Evolutionary conservation across 2,113 vertebrate genomes (phyloP).

Genomic region (Zapus hudsonius): DNA sequence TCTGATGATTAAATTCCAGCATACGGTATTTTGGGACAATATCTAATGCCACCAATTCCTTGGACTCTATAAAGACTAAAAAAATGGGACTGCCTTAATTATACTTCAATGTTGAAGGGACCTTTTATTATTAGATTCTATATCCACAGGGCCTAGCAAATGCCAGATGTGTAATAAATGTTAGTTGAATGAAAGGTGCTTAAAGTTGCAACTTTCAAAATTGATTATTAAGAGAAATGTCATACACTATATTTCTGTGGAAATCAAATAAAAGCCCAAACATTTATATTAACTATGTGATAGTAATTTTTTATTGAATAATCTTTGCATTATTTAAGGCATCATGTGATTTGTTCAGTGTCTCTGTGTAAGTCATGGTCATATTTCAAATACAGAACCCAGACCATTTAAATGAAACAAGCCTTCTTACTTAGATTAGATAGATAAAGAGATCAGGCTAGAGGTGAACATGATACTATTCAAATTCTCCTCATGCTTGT

Average conservation of each 20-base stretch:
- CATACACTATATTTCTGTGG: background rate
- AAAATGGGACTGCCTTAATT: constrained; percentile 57
- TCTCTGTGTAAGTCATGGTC: background rate
- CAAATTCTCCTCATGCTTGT: constrained; percentile 51
- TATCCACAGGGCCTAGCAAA: constrained; percentile 53
- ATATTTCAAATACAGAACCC: constrained; percentile 33
- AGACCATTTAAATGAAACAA: constrained; percentile 6
- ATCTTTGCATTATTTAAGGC: constrained; percentile 16
- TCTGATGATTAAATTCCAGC: constrained; percentile 63
- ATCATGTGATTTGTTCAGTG: constrained; percentile 6
- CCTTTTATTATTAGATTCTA: constrained; percentile 55
- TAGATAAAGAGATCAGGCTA: background rate
- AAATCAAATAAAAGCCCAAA: constrained; percentile 42
- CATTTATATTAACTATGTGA: constrained; percentile 25
- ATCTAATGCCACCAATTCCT: constrained; percentile 63
- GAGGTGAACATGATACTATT: constrained; percentile 13
- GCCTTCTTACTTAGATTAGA: background rate
- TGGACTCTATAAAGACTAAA: constrained; percentile 48
- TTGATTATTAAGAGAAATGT: constrained; percentile 46
- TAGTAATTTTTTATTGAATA: constrained; percentile 28
- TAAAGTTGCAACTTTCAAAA: constrained; percentile 53
- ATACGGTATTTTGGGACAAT: constrained; percentile 55
- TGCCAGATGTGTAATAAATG: constrained; percentile 59
- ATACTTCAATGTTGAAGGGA: background rate
- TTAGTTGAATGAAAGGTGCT: constrained; percentile 64